These are phyloP conservation scores for Trissolcus brochymenae DNA, from an alignment of 2,888 invertebrate species.

Conservation along the genomic window DNA sequence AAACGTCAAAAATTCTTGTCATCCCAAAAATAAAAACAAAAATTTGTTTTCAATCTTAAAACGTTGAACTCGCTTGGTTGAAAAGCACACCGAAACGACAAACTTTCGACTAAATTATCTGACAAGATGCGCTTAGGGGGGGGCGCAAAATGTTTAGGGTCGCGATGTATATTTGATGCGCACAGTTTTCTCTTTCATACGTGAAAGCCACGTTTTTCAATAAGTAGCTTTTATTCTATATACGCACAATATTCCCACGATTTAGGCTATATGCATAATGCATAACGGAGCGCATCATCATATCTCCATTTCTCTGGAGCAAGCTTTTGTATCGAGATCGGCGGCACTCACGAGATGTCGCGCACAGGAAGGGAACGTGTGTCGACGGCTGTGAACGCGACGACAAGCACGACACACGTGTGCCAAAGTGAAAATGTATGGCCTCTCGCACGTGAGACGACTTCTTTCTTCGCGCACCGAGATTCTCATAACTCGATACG, in stretches of 20 bases:
- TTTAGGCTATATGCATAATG: slow-evolving; percentile 69
- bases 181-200: slow-evolving; percentile 21
- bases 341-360: slow-evolving; percentile 57
- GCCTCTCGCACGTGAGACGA: slow-evolving; percentile 70
- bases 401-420: slow-evolving; percentile 73
- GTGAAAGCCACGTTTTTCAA: slow-evolving; percentile 59
- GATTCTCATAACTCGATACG: slow-evolving; percentile 73
- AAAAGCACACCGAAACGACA: background rate
- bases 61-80: no score
- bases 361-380: slow-evolving; percentile 49
- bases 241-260: slow-evolving; percentile 59
- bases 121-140: slow-evolving; percentile 9
- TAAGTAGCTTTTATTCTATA: slow-evolving; percentile 63
- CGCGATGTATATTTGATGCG: slow-evolving; percentile 37
- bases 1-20: no score
- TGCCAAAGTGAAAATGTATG: slow-evolving; percentile 76
- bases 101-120: slow-evolving; percentile 18
- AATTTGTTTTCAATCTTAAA: no score
- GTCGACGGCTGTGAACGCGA: slow-evolving; percentile 66
- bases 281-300: slow-evolving; percentile 75
- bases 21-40: no score
- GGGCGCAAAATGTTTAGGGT: slow-evolving; percentile 18
- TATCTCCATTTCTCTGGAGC: slow-evolving; percentile 73
- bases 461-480: slow-evolving; percentile 63
- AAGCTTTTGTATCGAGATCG: slow-evolving; percentile 67